Evolutionary conservation across 2,797 vertebrate genomes (phyloP).

Genomic region (Centroberyx gerrardi): DNA sequence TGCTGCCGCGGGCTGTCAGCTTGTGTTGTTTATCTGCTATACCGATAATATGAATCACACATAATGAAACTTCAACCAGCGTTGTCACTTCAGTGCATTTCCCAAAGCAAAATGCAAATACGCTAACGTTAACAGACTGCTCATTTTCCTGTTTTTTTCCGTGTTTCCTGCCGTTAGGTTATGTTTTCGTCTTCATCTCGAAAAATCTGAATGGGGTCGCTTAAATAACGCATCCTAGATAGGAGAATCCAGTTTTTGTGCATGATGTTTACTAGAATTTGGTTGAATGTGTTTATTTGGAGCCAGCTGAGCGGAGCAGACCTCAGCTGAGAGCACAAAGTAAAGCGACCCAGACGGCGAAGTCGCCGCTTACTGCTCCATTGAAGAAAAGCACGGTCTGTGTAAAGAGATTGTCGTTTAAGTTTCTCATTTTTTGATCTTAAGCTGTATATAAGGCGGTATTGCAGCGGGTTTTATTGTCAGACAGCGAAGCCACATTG

Average conservation of each 20-base stretch:
- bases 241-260: constrained; percentile 1
- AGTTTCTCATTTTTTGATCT: accelerated
- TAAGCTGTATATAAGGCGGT: neutral
- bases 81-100: neutral
- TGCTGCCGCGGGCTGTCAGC: constrained; percentile 13
- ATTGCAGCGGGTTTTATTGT: constrained; percentile 71
- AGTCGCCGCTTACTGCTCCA: neutral
- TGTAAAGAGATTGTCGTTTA: accelerated
- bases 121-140: constrained; percentile 9
- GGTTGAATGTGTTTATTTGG: constrained; percentile 36
- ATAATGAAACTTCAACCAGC: neutral
- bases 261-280: constrained; percentile 42
- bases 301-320: constrained; percentile 42
- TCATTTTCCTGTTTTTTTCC: constrained; percentile 43
- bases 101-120: constrained; percentile 37
- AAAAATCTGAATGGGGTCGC: neutral
- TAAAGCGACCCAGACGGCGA: constrained; percentile 21
- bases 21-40: constrained; percentile 38
- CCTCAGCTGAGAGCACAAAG: constrained; percentile 50
- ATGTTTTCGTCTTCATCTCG: neutral
- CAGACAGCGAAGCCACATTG: constrained; percentile 74
- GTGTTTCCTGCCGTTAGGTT: neutral
- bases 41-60: neutral
- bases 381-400: neutral
- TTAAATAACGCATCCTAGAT: neutral